Evolutionary conservation across 2,888 invertebrate species (phyloP).

Genomic region (Apamea crenata): DNA sequence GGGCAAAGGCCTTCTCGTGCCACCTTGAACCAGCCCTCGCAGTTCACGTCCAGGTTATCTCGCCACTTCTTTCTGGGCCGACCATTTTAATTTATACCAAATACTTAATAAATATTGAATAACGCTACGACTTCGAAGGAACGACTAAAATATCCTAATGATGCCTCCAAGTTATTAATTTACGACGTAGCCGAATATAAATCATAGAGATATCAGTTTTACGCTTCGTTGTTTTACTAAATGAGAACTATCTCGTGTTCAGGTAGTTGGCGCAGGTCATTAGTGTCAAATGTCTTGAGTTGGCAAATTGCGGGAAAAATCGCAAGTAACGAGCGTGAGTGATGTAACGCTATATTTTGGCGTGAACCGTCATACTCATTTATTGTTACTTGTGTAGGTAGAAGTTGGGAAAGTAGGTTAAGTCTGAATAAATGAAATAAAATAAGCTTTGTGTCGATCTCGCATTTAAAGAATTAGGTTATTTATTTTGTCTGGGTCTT

Average conservation of each 20-base stretch:
- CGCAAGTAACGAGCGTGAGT: slow-evolving; percentile 47
- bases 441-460: neutral
- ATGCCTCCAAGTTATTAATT: slow-evolving; percentile 52
- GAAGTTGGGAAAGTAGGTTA: slow-evolving; percentile 25
- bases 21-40: too few species aligned
- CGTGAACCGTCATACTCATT: slow-evolving; percentile 6
- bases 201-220: slow-evolving; percentile 65
- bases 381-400: slow-evolving; percentile 29
- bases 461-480: slow-evolving; percentile 8
- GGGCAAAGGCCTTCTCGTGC: too few species aligned
- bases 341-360: slow-evolving; percentile 42
- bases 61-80: too few species aligned
- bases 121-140: slow-evolving; percentile 20
- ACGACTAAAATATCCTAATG: slow-evolving; percentile 43
- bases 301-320: slow-evolving; percentile 62
- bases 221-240: slow-evolving; percentile 66
- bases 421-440: slow-evolving; percentile 17
- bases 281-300: slow-evolving; percentile 65
- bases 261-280: slow-evolving; percentile 64
- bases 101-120: slow-evolving; percentile 15
- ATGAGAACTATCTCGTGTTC: slow-evolving; percentile 67
- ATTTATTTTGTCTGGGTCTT: neutral
- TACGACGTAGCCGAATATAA: slow-evolving; percentile 49
- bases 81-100: neutral
- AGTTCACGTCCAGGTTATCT: too few species aligned